These are phyloP conservation scores for Palloptera scutellata DNA, from an alignment of 2,888 invertebrate species.

Conservation along the genomic window DNA sequence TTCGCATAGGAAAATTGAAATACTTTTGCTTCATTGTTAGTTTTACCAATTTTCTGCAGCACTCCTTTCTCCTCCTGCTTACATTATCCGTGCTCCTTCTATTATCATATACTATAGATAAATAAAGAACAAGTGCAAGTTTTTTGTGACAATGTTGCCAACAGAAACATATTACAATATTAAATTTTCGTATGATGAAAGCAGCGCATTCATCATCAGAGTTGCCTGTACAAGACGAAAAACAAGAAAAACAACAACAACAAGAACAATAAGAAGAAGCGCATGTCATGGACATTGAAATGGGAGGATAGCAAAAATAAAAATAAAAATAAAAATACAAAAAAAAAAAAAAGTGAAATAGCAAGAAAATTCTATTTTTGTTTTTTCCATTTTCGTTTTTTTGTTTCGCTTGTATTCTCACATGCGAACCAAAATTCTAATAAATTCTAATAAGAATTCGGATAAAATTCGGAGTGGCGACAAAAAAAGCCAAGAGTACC, in stretches of 20 bases:
- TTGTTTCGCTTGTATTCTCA: too few species aligned
- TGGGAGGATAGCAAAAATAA: background rate
- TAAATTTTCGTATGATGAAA: too few species aligned
- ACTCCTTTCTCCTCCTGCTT: background rate
- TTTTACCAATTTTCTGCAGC: background rate
- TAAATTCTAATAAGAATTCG: conserved; percentile 56
- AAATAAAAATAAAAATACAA: background rate
- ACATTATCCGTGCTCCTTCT: too few species aligned
- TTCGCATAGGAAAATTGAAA: conserved; percentile 51
- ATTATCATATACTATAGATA: too few species aligned
- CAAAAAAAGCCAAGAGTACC: conserved; percentile 38
- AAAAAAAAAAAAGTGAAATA: background rate
- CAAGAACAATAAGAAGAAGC: background rate
- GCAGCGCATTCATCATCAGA: too few species aligned
- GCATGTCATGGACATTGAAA: background rate
- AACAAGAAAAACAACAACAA: too few species aligned
- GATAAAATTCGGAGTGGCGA: conserved; percentile 20
- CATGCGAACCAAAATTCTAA: conserved; percentile 43
- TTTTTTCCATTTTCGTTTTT: too few species aligned
- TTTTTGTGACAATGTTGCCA: conserved; percentile 11
- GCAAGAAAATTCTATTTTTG: conserved; percentile 25
- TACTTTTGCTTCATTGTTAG: conserved; percentile 39
- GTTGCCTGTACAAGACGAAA: too few species aligned
- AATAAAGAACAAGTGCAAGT: too few species aligned
- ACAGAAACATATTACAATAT: background rate